Conservation (phyloP, 2,113 vertebrate species). For the Corythornis madagascariensis region DNA sequence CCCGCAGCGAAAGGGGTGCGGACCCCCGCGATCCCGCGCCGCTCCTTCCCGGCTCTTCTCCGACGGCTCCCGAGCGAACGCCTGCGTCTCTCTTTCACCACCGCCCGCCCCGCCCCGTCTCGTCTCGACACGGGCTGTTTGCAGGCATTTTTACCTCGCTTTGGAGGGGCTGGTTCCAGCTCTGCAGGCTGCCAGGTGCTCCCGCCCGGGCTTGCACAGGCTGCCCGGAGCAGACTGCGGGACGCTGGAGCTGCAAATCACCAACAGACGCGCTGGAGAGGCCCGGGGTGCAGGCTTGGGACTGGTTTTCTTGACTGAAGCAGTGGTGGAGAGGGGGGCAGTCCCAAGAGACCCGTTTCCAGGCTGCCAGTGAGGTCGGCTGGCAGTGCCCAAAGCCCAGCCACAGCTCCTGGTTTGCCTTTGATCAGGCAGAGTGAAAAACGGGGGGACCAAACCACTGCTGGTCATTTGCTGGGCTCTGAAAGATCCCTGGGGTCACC, state of each 20-base stretch:
- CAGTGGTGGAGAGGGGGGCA: neutral
- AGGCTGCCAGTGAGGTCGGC: fast-evolving
- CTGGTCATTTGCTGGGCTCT: neutral
- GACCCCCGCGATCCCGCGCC: neutral
- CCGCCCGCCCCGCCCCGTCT: no score
- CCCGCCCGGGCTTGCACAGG: neutral
- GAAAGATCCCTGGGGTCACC: neutral
- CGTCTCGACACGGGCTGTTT: neutral
- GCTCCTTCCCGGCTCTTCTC: neutral
- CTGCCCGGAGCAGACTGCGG: neutral
- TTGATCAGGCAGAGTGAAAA: neutral
- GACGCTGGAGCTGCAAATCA: neutral
- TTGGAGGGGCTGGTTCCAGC: neutral
- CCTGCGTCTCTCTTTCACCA: no score
- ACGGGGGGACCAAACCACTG: fast-evolving
- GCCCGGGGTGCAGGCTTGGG: neutral
- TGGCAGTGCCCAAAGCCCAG: neutral
- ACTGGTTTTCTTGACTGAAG: neutral
- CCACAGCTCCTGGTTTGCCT: neutral
- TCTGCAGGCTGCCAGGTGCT: neutral
- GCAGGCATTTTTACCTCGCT: neutral
- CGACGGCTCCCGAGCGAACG: neutral
- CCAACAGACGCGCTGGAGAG: neutral
- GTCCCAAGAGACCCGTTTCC: neutral
- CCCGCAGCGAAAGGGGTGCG: neutral